Percentiles rank a stretch among this genome's conserved stretches.
Evolutionary conservation across 2,888 invertebrate genomes (phyloP).

Genomic region (Lasioglossum morio): DNA sequence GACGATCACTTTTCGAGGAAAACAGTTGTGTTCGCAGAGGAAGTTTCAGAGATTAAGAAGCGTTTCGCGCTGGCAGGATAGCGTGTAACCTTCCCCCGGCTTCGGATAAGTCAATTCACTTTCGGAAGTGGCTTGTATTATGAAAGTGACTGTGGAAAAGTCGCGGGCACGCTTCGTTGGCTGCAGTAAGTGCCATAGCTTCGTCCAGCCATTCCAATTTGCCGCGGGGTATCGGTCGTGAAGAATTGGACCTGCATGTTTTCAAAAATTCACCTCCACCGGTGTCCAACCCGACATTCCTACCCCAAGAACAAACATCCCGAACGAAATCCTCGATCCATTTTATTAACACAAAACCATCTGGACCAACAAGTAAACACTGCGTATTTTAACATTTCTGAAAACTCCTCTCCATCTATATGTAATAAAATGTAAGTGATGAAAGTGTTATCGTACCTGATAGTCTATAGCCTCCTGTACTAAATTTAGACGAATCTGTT

Average conservation of each 20-base stretch:
- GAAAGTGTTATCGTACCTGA: no score
- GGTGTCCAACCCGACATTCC: background rate
- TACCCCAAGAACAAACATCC: background rate
- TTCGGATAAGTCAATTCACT: slow-evolving; percentile 72
- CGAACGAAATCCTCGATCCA: no score
- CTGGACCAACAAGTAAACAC: background rate
- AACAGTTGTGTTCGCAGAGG: background rate
- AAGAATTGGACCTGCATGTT: slow-evolving; percentile 53
- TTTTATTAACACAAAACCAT: background rate
- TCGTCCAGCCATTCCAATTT: slow-evolving; percentile 64
- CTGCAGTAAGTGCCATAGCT: slow-evolving; percentile 59
- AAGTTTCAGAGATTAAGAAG: slow-evolving; percentile 1
- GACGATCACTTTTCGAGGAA: background rate
- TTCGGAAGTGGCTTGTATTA: slow-evolving; percentile 73
- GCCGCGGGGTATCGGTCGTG: slow-evolving; percentile 65
- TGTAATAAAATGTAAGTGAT: no score
- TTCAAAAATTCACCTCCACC: slow-evolving; percentile 19
- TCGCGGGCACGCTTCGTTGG: slow-evolving; percentile 72
- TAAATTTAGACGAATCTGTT: no score
- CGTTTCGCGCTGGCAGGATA: slow-evolving; percentile 39
- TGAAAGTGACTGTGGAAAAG: slow-evolving; percentile 74
- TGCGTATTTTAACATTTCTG: background rate
- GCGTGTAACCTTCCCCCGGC: slow-evolving; percentile 60
- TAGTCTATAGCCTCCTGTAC: no score
- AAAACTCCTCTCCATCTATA: background rate